Evolutionary conservation across 53 echinoderm and acorn worm genomes (phyloP).

Genomic region (Crossaster papposus): DNA sequence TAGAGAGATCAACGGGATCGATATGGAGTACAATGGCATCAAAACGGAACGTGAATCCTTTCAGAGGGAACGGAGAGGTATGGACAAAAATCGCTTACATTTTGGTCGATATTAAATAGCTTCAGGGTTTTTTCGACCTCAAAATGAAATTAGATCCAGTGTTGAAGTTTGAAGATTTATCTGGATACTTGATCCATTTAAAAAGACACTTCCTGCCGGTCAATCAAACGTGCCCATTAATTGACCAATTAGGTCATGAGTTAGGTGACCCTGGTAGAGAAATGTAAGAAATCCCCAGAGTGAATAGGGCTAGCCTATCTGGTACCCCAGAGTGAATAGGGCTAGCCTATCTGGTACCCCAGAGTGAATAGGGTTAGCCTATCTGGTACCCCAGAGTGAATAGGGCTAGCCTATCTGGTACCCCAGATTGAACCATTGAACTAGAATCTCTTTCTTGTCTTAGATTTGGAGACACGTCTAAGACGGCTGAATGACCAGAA

Average conservation of each 20-base stretch:
- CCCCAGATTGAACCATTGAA: too few relatives aligned
- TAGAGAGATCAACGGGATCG: slow-evolving; percentile 64
- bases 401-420: not conserved
- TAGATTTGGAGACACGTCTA: slow-evolving; percentile 70
- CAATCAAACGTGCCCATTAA: too few relatives aligned
- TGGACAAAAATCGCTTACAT: not conserved
- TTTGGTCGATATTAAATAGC: not conserved
- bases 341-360: too few relatives aligned
- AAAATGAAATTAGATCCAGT: too few relatives aligned
- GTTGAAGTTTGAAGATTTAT: too few relatives aligned
- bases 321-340: not conserved
- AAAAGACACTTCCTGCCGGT: too few relatives aligned
- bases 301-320: not conserved
- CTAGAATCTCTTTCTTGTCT: not conserved
- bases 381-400: too few relatives aligned
- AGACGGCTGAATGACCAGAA: slow-evolving; percentile 78
- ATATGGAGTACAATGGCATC: slow-evolving; percentile 67
- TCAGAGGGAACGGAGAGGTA: slow-evolving; percentile 76
- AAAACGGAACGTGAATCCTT: slow-evolving; percentile 61
- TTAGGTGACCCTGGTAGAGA: too few relatives aligned
- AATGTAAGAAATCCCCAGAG: not conserved
- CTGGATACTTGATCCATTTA: too few relatives aligned
- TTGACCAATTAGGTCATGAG: too few relatives aligned
- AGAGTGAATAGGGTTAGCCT: not conserved
- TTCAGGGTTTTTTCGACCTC: too few relatives aligned